Evolutionary conservation across 2,888 invertebrate species (phyloP), one percentile per base, ranked within the genome.

Genomic region (Archips crataeganus): DNA sequence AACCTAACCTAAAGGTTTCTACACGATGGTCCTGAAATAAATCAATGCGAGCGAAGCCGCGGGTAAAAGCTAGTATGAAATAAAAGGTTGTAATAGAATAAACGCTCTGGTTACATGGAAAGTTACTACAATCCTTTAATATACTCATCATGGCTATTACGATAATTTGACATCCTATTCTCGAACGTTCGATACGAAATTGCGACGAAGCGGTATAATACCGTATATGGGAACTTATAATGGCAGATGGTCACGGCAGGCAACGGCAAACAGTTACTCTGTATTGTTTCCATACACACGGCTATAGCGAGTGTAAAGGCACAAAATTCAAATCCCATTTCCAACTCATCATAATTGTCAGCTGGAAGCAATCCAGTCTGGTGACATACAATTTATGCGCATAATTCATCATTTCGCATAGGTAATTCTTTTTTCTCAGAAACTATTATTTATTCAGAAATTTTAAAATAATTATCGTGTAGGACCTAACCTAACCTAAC

Each of bases 171-270:
- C 15, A 23, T 62, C 42, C 15, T 39, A 62, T 62, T 42, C 62
- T 60, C 5, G 9, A 60, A 8, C 60, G 62, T 15, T 62, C 62
- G 42, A 62, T 42, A 42, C 36, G 10, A 62, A 62, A 62, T 62
- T 42, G 62, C 62, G 62, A 60, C 57, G 57, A 39, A n/a, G 39
- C 39, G 36, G 36, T 39, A n/a, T 39, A 60, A 60, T 34, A 59
- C 36, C 13, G 13, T 34, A 42, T 62, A 62, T 62, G 62, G 42
- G 10, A 42, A 6, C 42, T 42, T 62, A 39, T 62, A 62, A 62
- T 62, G 42, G 62, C 42, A 2, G 62, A 3, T 42, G 62, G 62
- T 62, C 62, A 62, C 62, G 62, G 42, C 39, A 62, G n/a, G 10
- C 10, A 42, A 10, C 10, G 13, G 2, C 23, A 11, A 42, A 62